Base-by-base conservation (phyloP, 2,888 invertebrate species). In the Eugnorisma glareosa region DNA sequence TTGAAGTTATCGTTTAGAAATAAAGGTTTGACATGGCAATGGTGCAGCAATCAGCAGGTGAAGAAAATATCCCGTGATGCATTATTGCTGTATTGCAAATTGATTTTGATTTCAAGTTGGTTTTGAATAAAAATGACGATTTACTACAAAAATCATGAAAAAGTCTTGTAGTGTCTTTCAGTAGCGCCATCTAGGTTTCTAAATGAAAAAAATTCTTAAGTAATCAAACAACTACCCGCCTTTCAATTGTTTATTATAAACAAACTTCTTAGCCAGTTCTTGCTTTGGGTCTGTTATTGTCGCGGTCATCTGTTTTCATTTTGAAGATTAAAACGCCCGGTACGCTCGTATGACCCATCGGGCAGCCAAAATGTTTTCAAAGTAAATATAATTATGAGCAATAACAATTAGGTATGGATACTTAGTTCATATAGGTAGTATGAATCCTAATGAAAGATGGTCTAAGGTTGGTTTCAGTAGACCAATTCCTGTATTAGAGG, bases 1-100 rank as follows among this genome's bases (percentile, higher is more conserved):
- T 77, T 45, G 2, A 15, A 40, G 6, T 31, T 0, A 21, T 48
- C 31, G 78, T 78, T 66, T 35, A 45, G 57, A 51, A 77, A 59
- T 43, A 18, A 40, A 21, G 40, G 10, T 69, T 54, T 35, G n/a
- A 1, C 31, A 45, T 31, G 8, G 24, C 1, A 51, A 35, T 24
- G 35, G 24, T 37, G 57, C 15, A 24, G 24, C 24, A 6, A 43
- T 66, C 43, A 28, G 7, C 43, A 7, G 3, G 28, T 21, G n/a
- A n/a, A 21, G 28, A 43, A 64, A 43, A 43, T 21, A 6, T 21
- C 43, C 28, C 11, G 28, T 28, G 21, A 66, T 43, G 28, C 7
- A 31, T 31, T 31, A 43, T 8, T 67, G 21, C 66, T n/a, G n/a
- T 15, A 28, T 37, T 37, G 15, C 10, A 40, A n/a, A 40, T 6